Evolutionary conservation across 2,888 invertebrate species (phyloP).

Genomic region (Harpagoxenus sublaevis): DNA sequence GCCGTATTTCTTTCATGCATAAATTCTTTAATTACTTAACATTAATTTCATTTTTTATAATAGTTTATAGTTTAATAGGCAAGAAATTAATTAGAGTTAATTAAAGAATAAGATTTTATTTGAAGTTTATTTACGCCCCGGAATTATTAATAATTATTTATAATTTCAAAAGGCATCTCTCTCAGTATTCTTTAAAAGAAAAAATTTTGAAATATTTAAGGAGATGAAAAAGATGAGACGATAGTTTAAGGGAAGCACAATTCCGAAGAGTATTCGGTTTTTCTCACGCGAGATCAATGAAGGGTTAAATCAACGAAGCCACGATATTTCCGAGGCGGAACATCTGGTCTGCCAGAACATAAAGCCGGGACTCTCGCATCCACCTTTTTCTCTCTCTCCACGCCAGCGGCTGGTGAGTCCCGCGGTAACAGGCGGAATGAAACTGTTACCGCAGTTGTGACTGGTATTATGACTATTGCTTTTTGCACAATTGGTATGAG

Average conservation of each 20-base stretch:
- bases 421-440: slow-evolving; percentile 63
- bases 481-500: slow-evolving; percentile 64
- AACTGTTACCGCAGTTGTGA: slow-evolving; percentile 64
- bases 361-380: slow-evolving; percentile 20
- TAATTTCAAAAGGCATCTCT: background rate
- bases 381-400: slow-evolving; percentile 36
- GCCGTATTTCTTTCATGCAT: background rate
- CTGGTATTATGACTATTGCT: slow-evolving; percentile 61
- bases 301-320: slow-evolving; percentile 29
- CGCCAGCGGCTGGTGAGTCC: slow-evolving; percentile 41
- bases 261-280: background rate
- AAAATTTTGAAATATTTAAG: background rate
- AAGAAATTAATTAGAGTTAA: background rate
- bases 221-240: background rate
- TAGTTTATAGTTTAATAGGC: background rate
- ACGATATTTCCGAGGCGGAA: slow-evolving; percentile 11
- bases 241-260: background rate
- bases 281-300: slow-evolving; percentile 6
- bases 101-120: background rate
- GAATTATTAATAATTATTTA: background rate
- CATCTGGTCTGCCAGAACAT: slow-evolving; percentile 20
- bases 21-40: background rate
- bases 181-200: background rate
- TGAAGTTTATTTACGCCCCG: background rate
- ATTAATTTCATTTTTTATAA: background rate